phyloP scores from a whole-genome alignment of 2,113 vertebrate species.

The Pampusana beccarii region DNA sequence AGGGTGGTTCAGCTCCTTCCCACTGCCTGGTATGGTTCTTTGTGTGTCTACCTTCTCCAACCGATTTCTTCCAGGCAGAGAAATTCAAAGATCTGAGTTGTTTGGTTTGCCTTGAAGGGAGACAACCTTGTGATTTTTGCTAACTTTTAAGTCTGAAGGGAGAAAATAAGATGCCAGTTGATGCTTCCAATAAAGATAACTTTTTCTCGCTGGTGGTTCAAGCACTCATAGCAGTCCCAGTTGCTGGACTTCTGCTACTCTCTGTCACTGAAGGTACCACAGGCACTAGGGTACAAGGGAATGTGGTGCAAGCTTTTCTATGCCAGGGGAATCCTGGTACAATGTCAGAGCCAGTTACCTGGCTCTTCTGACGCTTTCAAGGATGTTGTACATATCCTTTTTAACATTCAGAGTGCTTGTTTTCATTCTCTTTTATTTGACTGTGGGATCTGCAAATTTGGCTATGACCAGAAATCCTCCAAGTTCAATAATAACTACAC shows the following conservation, averaged over 20 bases:
- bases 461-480: slow-evolving; percentile 3
- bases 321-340: neutral
- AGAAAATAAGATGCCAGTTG: neutral
- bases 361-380: neutral
- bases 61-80: neutral
- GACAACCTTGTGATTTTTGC: neutral
- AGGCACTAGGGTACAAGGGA: neutral
- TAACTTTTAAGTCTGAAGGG: neutral
- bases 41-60: neutral
- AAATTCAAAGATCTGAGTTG: neutral
- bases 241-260: neutral
- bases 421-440: neutral
- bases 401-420: neutral
- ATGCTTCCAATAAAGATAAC: neutral
- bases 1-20: neutral
- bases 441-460: slow-evolving; percentile 19
- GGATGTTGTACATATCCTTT: neutral
- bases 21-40: neutral
- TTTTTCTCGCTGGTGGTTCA: neutral
- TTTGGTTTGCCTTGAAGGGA: neutral
- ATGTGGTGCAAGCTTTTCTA: neutral
- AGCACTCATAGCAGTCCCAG: neutral
- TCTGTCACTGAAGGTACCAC: neutral
- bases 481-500: slow-evolving; percentile 11
- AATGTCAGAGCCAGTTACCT: neutral